Evolutionary conservation across 2,113 vertebrate species (phyloP), one percentile per base, ranked within the genome.

Genomic region (Pterocles burchelli): DNA sequence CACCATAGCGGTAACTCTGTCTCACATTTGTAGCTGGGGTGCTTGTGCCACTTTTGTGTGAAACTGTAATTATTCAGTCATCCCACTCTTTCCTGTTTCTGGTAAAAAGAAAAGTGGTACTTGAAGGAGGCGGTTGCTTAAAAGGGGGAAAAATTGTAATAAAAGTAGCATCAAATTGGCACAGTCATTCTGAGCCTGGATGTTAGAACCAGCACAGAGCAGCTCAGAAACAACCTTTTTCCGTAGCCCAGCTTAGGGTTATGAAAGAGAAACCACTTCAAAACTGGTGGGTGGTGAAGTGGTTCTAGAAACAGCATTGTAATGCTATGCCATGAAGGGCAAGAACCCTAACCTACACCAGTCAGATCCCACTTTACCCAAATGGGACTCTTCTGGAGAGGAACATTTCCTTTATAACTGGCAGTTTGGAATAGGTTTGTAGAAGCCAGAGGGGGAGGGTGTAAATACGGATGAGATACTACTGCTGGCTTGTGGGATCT

Each of bases 1-100:
- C 38, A 41, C 63, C 1, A 0, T 43, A 76, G 71, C 2, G 0
- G 22, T 65, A 73, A 77, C 48, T 75, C 17, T 1, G 41, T 66
- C 71, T 90, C 6, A 0, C 58, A 58, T 85, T 88, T 70, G 34
- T 93, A 86, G 48, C 78, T 83, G 67, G 63, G 48, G 49, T 45
- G 20, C 59, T 77, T 70, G 38, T 89, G 78, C 55, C 38, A 63
- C 78, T 76, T 88, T 4, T 67, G 51, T 38, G 38, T 71, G 74
- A 77, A 83, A 93, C 55, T 58, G 26, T 46, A 91, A 94, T 95
- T 90, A 88, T 58, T 83, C 62, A 55, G 59, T 73, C 25, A 63
- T 90, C 93, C 21, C 80, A 29, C 46, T 76, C 48, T 55, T 85
- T 61, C 59, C 75, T 73, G 2, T 77, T 96, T 89, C 38, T 91